phyloP scores from a whole-genome alignment of 2,888 invertebrate genomes.

The Drosophila mimetica region DNA sequence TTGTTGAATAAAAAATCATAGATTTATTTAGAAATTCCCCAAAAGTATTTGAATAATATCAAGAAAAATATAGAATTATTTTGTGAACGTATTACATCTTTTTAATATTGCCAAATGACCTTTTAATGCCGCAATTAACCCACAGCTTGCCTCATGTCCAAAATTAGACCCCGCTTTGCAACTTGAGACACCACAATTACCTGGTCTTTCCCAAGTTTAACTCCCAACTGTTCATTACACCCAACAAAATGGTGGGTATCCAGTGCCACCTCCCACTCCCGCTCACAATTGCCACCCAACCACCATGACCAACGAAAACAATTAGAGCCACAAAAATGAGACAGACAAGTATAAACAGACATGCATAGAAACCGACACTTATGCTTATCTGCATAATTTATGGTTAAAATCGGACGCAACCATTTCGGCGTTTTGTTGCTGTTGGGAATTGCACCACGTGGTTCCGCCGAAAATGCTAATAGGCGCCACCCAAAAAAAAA shows the following conservation, averaged over 20 bases:
- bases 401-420: constrained; percentile 75
- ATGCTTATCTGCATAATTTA: constrained; percentile 80
- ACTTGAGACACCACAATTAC: constrained; percentile 43
- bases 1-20: no score
- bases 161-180: constrained; percentile 1
- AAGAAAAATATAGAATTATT: background rate
- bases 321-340: constrained; percentile 58
- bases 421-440: constrained; percentile 46
- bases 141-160: constrained; percentile 14
- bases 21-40: no score
- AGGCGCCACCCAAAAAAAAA: constrained; percentile 63
- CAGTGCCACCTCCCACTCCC: background rate
- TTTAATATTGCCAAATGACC: background rate
- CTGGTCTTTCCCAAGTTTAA: constrained; percentile 16
- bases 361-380: constrained; percentile 56
- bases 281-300: constrained; percentile 23
- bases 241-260: constrained; percentile 41
- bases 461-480: constrained; percentile 66
- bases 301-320: constrained; percentile 60
- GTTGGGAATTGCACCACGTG: constrained; percentile 78
- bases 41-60: background rate
- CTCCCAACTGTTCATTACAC: constrained; percentile 26
- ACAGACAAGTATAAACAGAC: constrained; percentile 41
- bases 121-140: constrained; percentile 14
- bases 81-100: no score